phyloP scores from a whole-genome alignment of 2,888 invertebrate species.

The Erebia epiphron region DNA sequence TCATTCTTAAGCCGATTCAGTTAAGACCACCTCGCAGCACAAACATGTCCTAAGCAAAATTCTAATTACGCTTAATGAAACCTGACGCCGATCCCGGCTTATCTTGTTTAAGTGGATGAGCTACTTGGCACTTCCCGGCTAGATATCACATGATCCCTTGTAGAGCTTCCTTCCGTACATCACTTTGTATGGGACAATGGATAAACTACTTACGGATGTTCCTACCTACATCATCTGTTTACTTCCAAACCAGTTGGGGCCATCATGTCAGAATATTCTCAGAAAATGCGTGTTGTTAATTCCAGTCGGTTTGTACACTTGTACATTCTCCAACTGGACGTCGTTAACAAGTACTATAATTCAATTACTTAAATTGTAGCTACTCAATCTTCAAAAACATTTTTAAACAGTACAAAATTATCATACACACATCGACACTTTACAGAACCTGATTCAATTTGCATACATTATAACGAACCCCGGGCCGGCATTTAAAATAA shows the following conservation, averaged over 20 bases:
- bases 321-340: constrained; percentile 1
- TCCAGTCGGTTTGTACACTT: constrained; percentile 24
- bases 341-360: not conserved
- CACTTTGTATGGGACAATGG: constrained; percentile 59
- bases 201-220: constrained; percentile 71
- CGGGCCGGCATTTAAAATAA: constrained; percentile 25
- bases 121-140: constrained; percentile 68
- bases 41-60: constrained; percentile 49
- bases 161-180: constrained; percentile 76
- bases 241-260: constrained; percentile 45
- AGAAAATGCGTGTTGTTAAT: constrained; percentile 40
- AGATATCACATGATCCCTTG: constrained; percentile 69
- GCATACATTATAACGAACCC: constrained; percentile 29
- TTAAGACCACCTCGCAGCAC: constrained; percentile 59
- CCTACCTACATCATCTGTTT: constrained; percentile 56
- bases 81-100: constrained; percentile 62
- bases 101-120: constrained; percentile 63
- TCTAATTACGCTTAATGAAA: constrained; percentile 58
- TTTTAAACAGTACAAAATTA: constrained; percentile 15
- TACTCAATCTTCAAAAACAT: not conserved
- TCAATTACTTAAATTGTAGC: not conserved
- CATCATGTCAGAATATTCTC: constrained; percentile 40
- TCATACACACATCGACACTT: constrained; percentile 18
- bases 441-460: constrained; percentile 22
- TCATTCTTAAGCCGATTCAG: constrained; percentile 19